Evolutionary conservation across 2,797 vertebrate species (phyloP), one percentile per base, ranked within the genome.

Genomic region (Sebastiscus albofasciatus): DNA sequence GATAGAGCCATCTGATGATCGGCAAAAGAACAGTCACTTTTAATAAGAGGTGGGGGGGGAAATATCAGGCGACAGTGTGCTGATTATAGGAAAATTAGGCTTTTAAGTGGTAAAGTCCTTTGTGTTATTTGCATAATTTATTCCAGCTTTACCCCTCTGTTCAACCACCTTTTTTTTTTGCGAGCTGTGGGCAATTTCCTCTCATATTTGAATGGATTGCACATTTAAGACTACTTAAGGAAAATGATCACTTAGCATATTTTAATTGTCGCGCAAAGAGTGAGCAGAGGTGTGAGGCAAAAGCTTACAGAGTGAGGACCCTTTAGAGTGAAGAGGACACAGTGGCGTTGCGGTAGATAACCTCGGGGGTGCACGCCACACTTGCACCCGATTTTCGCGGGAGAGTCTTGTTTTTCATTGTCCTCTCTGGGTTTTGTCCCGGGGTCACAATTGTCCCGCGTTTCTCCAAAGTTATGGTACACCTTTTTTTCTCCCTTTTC

Each of bases 211-310:
- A 99, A 99, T 98, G 98, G 97, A 97, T 97, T 96, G 97, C 96
- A 97, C 97, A 99, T 99, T 99, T 99, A 99, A 99, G 98, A 97
- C 98, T 99, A 99, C 98, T 99, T 99, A 99, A 98, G 97, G 97
- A 98, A 99, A 99, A 99, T 97, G 97, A 99, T 98, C 98, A 97
- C 98, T 99, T 98, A 98, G 98, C 97, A 99, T 99, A 99, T 99
- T 99, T 99, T 99, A 99, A 99, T 99, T 99, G 98, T 99, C 96
- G 69, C 26, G 96, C 96, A 96, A 96, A 97, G 96, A 97, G 95
- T 95, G 96, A 97, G 96, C 96, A 94, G 95, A 90, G 95, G 97
- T 97, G 96, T 90, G 93, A 95, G 93, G 95, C 96, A 46, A 90
- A 94, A 94, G 96, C 96, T 96, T 96, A 93, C 93, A 92, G 95